Conservation (phyloP, 2,888 invertebrate species). For the Hoplodrina blanda region DNA sequence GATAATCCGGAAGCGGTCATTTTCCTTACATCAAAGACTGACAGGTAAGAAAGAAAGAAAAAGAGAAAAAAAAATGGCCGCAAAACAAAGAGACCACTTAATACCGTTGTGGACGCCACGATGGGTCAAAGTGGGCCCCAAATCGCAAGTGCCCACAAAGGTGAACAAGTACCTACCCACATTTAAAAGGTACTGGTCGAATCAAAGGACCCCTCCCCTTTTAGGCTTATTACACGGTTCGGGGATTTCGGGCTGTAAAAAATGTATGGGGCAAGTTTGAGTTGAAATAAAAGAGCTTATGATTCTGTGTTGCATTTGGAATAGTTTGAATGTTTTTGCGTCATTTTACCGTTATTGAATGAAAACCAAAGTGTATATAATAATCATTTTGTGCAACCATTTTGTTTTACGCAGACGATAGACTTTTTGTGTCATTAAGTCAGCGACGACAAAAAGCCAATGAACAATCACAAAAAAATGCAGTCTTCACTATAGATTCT, state of each 20-base stretch:
- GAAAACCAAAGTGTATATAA: not conserved
- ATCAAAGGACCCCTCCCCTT: conserved; percentile 83
- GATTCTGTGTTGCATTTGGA: conserved; percentile 11
- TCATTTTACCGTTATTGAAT: too few relatives aligned
- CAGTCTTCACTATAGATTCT: too few relatives aligned
- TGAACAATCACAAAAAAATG: too few relatives aligned
- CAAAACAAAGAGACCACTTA: conserved; percentile 70
- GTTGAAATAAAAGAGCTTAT: conserved; percentile 17
- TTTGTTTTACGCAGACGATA: too few relatives aligned
- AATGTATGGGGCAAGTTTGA: conserved; percentile 63
- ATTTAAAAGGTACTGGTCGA: conserved; percentile 79
- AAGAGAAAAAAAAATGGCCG: conserved; percentile 46
- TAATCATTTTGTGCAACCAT: too few relatives aligned
- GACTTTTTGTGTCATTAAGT: too few relatives aligned
- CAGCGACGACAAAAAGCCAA: too few relatives aligned
- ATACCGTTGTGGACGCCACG: conserved; percentile 70
- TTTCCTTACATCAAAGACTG: conserved; percentile 60
- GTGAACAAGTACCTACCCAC: conserved; percentile 75
- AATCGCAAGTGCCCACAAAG: conserved; percentile 80
- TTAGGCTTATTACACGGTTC: conserved; percentile 86
- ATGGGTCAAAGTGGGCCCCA: conserved; percentile 74
- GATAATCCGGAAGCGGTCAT: conserved; percentile 61
- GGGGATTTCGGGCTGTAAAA: conserved; percentile 69
- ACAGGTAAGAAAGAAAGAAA: conserved; percentile 45
- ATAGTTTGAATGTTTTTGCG: not conserved